Percentiles rank a stretch among this genome's conserved stretches.
Evolutionary conservation across 2,797 vertebrate genomes (phyloP).

Genomic region (Coilia nasus): DNA sequence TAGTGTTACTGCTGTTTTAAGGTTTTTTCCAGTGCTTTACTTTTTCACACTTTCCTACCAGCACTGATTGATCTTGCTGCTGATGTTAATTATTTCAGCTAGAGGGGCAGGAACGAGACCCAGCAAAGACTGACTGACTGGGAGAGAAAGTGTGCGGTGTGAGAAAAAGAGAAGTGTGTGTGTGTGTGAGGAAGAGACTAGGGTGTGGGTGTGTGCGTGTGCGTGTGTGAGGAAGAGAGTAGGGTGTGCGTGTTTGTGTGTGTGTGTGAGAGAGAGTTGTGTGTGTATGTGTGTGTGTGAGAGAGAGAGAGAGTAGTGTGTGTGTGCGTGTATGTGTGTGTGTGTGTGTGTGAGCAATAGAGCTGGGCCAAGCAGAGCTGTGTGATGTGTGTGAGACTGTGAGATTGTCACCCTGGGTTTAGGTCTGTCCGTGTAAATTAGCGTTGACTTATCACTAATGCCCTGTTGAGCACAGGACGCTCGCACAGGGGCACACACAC

Average conservation of each 20-base stretch:
- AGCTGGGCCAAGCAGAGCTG: background rate
- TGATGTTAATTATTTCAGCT: background rate
- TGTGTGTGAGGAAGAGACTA: too few relatives aligned
- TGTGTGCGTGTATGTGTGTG: background rate
- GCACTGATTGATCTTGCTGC: background rate
- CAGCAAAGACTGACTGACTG: background rate
- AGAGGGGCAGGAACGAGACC: background rate
- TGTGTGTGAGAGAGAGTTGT: background rate
- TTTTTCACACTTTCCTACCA: background rate
- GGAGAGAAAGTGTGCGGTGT: background rate
- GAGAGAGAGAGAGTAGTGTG: background rate
- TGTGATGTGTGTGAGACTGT: constrained; percentile 1
- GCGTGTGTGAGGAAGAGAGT: too few relatives aligned
- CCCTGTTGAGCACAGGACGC: constrained; percentile 54
- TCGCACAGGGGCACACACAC: constrained; percentile 34
- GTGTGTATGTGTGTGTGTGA: background rate
- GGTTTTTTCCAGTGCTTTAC: background rate
- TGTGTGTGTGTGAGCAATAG: background rate
- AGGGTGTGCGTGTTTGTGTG: background rate
- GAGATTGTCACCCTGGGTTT: constrained; percentile 65
- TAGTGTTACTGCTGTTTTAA: background rate
- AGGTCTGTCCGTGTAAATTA: constrained; percentile 67
- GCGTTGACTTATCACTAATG: constrained; percentile 67
- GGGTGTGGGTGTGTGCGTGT: background rate
- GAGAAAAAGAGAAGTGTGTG: background rate